These are phyloP conservation scores for Erpornis zantholeuca DNA, from an alignment of 2,113 vertebrate genomes.

Conservation along the genomic window DNA sequence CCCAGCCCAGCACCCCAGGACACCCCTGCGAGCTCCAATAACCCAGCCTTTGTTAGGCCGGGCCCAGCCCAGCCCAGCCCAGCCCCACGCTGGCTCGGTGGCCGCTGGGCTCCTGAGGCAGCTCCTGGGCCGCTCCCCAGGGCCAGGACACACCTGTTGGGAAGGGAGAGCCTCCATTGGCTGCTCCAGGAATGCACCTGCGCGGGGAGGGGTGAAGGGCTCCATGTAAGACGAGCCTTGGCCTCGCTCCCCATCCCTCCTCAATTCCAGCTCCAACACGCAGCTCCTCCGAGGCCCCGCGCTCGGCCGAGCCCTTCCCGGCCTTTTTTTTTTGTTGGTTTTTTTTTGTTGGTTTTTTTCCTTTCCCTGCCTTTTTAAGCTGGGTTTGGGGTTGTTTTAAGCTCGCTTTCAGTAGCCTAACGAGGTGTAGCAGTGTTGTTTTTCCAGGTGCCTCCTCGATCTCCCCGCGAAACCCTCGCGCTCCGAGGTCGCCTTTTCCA, in stretches of 20 bases:
- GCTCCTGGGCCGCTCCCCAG: slow-evolving; percentile 71
- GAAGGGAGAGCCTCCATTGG: slow-evolving; percentile 83
- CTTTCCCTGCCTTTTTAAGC: neutral
- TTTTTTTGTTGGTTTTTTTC: too few species aligned
- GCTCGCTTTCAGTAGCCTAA: neutral
- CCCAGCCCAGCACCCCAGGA: accelerated
- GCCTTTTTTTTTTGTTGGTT: neutral
- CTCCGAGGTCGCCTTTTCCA: slow-evolving; percentile 4
- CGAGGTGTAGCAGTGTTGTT: neutral
- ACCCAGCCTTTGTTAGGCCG: neutral
- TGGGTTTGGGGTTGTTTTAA: neutral
- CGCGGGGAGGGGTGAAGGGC: slow-evolving; percentile 80
- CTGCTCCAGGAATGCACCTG: slow-evolving; percentile 89
- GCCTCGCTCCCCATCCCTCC: slow-evolving; percentile 85
- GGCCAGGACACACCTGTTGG: slow-evolving; percentile 90
- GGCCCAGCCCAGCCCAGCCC: neutral
- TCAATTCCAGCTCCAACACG: slow-evolving; percentile 81
- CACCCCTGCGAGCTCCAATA: accelerated
- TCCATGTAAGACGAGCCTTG: slow-evolving; percentile 96
- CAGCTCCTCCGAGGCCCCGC: slow-evolving; percentile 28
- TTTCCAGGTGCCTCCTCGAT: neutral
- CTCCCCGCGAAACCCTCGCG: neutral
- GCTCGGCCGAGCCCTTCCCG: neutral
- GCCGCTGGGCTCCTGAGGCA: slow-evolving; percentile 22
- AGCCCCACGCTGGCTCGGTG: too few species aligned